Base-by-base conservation (phyloP, 2,888 invertebrate species). In the Lathronympha strigana region DNA sequence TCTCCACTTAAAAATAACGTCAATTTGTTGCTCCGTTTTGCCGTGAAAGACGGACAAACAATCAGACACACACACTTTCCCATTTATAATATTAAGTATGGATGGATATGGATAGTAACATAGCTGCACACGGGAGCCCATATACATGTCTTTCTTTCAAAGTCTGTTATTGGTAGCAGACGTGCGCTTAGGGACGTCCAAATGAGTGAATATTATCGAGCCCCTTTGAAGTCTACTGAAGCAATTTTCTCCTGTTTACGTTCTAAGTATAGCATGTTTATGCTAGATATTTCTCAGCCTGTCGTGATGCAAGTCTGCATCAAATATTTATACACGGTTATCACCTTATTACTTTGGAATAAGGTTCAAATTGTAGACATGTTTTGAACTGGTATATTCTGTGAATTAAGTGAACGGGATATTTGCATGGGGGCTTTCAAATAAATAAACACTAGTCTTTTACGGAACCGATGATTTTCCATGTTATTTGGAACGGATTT, bases 181-280 rank as follows among this genome's bases (percentile, higher is more conserved):
- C 86, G 86, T 82, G 76, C 79, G 75, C 81, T 76, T 70, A 74
- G 75, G 79, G 74, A 80, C 81, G 82, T 78, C 82, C 79, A 80
- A 83, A 84, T 83, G 84, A 83, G 81, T 81, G 78, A 80, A 77
- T 83, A 84, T 84, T 84, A 86, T 84, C 80, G 77, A 78, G 80
- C 76, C 78, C 80, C 87, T 88, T 88, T 88, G 87, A 88, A 84
- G 85, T 88, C 78, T 82, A 73, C 78, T 77, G 76, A 75, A 83
- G 82, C 78, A 80, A 85, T 83, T 85, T 83, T 79, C 76, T 76
- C 74, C 70, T 82, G 79, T 83, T 82, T 84, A 78, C 78, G 73
- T 76, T 78, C 76, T 79, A 76, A 80, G 80, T 79, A 79, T 77
- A 78, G 74, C 66, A 66, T 61, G 36, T 68, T 66, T 66, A 61